phyloP scores from a whole-genome alignment of 2,113 vertebrate species.

The Mus spicilegus region DNA sequence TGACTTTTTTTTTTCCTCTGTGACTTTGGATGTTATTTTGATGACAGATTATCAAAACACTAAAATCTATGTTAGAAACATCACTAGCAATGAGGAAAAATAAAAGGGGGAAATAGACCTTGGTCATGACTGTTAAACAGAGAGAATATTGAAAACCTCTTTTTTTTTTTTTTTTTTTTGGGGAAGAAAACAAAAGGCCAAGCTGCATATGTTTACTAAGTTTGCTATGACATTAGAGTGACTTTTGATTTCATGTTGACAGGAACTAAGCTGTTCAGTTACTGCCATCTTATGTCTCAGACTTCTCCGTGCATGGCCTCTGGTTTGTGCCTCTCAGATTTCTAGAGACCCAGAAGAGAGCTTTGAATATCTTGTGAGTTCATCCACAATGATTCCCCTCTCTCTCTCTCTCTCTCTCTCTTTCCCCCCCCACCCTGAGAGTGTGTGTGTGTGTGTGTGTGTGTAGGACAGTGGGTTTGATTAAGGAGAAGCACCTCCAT shows the following conservation, averaged over 20 bases:
- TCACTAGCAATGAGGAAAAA: neutral
- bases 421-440: too few species aligned
- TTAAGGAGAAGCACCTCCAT: constrained; percentile 91
- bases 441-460: neutral
- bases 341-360: constrained; percentile 72
- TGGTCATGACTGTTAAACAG: neutral
- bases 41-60: neutral
- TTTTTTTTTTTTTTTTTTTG: neutral
- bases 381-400: neutral
- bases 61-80: constrained; percentile 20
- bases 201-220: neutral
- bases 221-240: neutral
- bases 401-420: too few species aligned
- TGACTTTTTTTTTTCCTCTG: constrained; percentile 74
- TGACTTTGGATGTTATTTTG: constrained; percentile 54
- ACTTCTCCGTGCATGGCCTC: neutral
- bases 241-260: constrained; percentile 44
- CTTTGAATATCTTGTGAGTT: constrained; percentile 87
- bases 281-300: constrained; percentile 86
- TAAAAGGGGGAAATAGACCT: neutral
- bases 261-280: constrained; percentile 73
- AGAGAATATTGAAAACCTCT: neutral
- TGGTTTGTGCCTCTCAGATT: constrained; percentile 9
- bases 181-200: neutral
- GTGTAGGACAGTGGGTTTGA: constrained; percentile 89